A percentile compares a stretch with the other conserved stretches of the same genome.
Evolutionary conservation across 2,113 vertebrate genomes (phyloP).

Genomic region (Ahaetulla prasina): DNA sequence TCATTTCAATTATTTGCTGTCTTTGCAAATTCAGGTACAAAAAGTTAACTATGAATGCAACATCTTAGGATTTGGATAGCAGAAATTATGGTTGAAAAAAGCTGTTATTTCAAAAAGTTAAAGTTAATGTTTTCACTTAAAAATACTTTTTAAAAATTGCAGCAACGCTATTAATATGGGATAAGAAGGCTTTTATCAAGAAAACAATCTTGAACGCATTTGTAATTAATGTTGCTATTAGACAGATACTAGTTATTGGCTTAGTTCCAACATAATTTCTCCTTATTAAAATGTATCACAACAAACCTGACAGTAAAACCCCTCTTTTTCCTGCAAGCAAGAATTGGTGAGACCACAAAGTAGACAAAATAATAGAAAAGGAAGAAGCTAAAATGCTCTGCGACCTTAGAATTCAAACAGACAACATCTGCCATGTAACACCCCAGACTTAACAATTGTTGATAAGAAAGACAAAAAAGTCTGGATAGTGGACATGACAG

Average conservation of each 20-base stretch:
- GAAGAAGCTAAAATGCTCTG: too few relatives aligned
- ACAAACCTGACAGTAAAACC: too few relatives aligned
- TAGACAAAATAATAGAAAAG: too few relatives aligned
- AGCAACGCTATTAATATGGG: not conserved
- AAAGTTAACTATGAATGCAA: not conserved
- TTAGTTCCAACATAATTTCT: not conserved
- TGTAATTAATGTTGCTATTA: not conserved
- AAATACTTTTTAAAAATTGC: not conserved
- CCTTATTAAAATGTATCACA: not conserved
- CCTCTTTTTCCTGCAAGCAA: too few relatives aligned
- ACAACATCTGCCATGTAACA: too few relatives aligned
- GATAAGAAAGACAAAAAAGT: too few relatives aligned
- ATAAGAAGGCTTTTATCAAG: not conserved
- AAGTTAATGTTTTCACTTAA: not conserved
- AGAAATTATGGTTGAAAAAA: not conserved
- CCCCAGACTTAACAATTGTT: too few relatives aligned
- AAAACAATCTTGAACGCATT: not conserved
- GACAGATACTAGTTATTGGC: not conserved
- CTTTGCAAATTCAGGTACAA: not conserved
- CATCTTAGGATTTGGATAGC: not conserved
- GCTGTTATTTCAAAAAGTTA: not conserved
- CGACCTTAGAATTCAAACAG: too few relatives aligned
- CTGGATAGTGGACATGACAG: too few relatives aligned
- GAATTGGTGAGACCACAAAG: too few relatives aligned
- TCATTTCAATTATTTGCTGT: conserved; percentile 4